phyloP scores from a whole-genome alignment of 2,797 vertebrate species.

The Cryptoprocta ferox region DNA sequence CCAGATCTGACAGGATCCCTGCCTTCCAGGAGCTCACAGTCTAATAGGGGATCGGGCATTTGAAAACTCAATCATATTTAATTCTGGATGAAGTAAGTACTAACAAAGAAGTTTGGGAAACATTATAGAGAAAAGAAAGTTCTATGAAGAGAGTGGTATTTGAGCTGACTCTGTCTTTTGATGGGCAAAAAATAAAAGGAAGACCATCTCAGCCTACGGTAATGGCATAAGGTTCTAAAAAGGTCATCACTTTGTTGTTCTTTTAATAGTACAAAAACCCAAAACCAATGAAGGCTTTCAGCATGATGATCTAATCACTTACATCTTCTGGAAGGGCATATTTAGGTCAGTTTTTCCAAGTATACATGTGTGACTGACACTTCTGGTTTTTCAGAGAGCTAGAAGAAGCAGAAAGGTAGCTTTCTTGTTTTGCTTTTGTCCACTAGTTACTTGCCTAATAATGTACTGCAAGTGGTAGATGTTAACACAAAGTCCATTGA shows the following conservation, averaged over 20 bases:
- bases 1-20: not conserved
- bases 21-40: not conserved
- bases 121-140: not conserved
- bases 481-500: not conserved
- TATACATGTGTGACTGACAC: not conserved
- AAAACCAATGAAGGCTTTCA: not conserved
- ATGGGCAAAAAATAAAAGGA: conserved; percentile 1
- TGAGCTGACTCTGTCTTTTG: conserved; percentile 14
- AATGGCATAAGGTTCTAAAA: not conserved
- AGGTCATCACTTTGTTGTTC: not conserved
- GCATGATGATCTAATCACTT: not conserved
- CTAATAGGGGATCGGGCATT: not conserved
- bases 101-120: not conserved
- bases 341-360: conserved; percentile 7
- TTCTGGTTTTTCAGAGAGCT: not conserved
- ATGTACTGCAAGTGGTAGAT: not conserved
- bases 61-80: not conserved
- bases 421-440: not conserved
- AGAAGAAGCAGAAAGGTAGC: not conserved
- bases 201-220: not conserved
- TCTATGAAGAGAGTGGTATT: not conserved
- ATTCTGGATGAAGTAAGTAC: not conserved
- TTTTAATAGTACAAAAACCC: conserved; percentile 24
- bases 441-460: not conserved
- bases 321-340: not conserved